phyloP scores from a whole-genome alignment of 2,113 vertebrate species.

The Scytalopus superciliaris region DNA sequence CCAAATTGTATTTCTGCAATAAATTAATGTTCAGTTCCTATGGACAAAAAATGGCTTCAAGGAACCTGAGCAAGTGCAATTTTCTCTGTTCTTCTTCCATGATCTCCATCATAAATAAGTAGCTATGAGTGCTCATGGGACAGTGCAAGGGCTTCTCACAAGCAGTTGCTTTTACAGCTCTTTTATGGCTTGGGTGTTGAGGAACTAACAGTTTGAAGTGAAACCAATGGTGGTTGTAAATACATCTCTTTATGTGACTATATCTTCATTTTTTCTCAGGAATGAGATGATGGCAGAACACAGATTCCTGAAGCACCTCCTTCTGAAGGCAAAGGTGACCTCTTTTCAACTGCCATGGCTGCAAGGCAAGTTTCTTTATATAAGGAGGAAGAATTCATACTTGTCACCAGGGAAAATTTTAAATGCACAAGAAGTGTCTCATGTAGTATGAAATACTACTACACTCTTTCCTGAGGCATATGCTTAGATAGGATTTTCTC shows the following conservation, averaged over 20 bases:
- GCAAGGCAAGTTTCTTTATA: constrained; percentile 11
- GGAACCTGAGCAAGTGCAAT: neutral
- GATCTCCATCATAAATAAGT: neutral
- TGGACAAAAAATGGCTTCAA: neutral
- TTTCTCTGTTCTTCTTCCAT: neutral
- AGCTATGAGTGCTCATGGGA: neutral
- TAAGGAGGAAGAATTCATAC: neutral
- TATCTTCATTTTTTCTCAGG: neutral
- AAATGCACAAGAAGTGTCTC: neutral
- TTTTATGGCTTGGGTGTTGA: neutral
- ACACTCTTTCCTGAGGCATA: neutral
- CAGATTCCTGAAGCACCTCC: neutral
- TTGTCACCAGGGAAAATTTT: neutral
- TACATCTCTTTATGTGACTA: neutral
- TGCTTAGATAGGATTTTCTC: neutral
- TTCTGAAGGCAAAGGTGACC: constrained; percentile 32
- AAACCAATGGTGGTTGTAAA: neutral
- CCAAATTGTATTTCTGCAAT: constrained; percentile 37
- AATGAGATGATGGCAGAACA: neutral
- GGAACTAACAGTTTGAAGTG: neutral
- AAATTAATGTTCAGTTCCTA: neutral
- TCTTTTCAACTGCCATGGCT: neutral
- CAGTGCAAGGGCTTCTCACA: neutral
- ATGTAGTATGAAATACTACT: neutral
- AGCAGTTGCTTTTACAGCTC: neutral